These are phyloP conservation scores for Grammomys surdaster DNA, from an alignment of 2,113 vertebrate genomes.

Conservation along the genomic window DNA sequence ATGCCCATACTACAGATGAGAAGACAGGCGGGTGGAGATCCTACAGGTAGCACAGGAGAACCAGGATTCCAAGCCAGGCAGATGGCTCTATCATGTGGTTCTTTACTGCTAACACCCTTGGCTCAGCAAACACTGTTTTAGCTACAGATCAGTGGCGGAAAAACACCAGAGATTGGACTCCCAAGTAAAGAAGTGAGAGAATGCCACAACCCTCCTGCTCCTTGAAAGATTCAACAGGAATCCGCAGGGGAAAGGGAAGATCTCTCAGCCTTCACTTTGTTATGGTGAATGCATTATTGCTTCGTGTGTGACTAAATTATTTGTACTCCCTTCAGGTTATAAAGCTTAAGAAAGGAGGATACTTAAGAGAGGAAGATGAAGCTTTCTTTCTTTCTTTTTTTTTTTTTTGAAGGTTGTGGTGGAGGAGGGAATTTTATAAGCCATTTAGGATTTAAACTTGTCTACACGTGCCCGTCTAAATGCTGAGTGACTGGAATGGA, in stretches of 20 bases:
- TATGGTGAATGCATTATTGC: neutral
- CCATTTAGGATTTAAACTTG: neutral
- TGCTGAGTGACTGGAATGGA: neutral
- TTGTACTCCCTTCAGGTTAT: neutral
- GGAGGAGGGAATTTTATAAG: neutral
- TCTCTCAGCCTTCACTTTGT: constrained; percentile 6
- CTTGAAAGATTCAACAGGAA: constrained; percentile 51
- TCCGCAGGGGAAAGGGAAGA: neutral
- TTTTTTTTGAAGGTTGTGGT: neutral
- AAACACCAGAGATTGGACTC: neutral
- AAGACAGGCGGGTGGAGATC: neutral
- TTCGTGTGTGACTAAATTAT: neutral
- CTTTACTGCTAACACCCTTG: neutral
- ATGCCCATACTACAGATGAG: neutral
- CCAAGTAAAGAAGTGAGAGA: neutral
- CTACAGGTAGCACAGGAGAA: neutral
- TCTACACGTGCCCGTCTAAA: neutral
- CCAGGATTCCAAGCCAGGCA: neutral
- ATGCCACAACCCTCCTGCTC: neutral
- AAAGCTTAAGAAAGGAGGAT: constrained; percentile 37
- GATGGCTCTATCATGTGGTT: neutral
- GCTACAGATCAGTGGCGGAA: neutral
- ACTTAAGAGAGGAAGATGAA: neutral
- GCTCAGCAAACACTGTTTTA: neutral
- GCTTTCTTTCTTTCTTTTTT: neutral